A percentile compares a stretch with the other conserved stretches of the same genome.
phyloP scores from a whole-genome alignment of 1,140 invertebrate species.

The Prorops nasuta region DNA sequence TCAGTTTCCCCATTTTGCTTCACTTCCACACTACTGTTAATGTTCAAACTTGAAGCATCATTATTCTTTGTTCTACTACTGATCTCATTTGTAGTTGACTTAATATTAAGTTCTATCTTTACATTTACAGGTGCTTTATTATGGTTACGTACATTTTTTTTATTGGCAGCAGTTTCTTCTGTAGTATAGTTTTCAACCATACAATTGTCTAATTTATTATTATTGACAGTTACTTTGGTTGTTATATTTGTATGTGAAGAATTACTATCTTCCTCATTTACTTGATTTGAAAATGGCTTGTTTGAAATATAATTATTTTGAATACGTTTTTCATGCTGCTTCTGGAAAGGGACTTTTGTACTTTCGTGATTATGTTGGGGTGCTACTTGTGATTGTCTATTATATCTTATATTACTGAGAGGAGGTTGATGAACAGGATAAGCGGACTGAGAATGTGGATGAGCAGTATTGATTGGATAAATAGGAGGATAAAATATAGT shows the following conservation, averaged over 20 bases:
- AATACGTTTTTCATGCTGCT: conserved; percentile 20
- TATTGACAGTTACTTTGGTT: conserved; percentile 37
- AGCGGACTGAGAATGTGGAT: conserved; percentile 25
- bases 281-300: conserved; percentile 29
- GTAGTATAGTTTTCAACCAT: conserved; percentile 18
- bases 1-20: conserved; percentile 40
- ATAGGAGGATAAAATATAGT: conserved; percentile 32
- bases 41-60: conserved; percentile 32
- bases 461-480: conserved; percentile 30
- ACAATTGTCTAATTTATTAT: conserved; percentile 26
- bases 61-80: conserved; percentile 34
- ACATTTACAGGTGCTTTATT: conserved; percentile 34
- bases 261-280: conserved; percentile 26
- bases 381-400: conserved; percentile 25
- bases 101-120: conserved; percentile 38
- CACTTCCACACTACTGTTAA: conserved; percentile 38
- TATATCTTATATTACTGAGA: conserved; percentile 31
- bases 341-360: conserved; percentile 15
- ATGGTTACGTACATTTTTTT: conserved; percentile 22
- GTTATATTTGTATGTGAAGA: conserved; percentile 37
- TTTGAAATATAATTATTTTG: conserved; percentile 25
- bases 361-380: conserved; percentile 29
- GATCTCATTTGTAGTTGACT: conserved; percentile 31
- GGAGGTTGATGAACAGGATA: conserved; percentile 30
- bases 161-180: conserved; percentile 30